Conservation (phyloP, 1,140 invertebrate species). For the Heliothis subflexa region DNA sequence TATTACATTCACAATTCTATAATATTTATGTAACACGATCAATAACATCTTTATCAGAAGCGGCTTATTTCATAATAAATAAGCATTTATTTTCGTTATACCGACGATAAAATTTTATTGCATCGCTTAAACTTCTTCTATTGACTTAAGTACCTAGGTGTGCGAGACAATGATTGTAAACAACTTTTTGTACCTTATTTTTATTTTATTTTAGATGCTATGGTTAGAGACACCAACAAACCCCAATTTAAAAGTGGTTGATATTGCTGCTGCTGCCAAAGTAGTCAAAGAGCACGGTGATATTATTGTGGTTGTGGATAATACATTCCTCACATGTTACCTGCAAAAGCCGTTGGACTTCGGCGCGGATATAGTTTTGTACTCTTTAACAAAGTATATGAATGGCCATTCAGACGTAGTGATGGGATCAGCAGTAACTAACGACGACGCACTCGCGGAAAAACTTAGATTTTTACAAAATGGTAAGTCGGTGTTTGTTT, state of each 20-base stretch:
- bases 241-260: conserved; percentile 96
- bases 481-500: conserved; percentile 85
- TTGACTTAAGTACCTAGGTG: too few relatives aligned
- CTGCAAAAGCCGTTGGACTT: conserved; percentile 96
- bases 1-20: conserved; percentile 24
- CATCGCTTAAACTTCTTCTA: not conserved
- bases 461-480: conserved; percentile 96
- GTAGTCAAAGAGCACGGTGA: conserved; percentile 87
- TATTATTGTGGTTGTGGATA: conserved; percentile 97
- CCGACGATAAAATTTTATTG: conserved; percentile 50
- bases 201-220: conserved; percentile 90
- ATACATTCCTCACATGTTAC: conserved; percentile 98
- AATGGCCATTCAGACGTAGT: conserved; percentile 99
- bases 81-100: conserved; percentile 32
- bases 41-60: conserved; percentile 55
- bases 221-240: conserved; percentile 99
- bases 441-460: conserved; percentile 90
- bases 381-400: conserved; percentile 99
- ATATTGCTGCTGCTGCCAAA: conserved; percentile 92
- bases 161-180: too few relatives aligned
- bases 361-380: conserved; percentile 96
- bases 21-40: conserved; percentile 34
- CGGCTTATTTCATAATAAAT: conserved; percentile 50
- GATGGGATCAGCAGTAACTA: conserved; percentile 96
- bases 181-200: not conserved